These are phyloP conservation scores for Sphaeramia orbicularis DNA, from an alignment of 2,797 vertebrate species.

Conservation along the genomic window DNA sequence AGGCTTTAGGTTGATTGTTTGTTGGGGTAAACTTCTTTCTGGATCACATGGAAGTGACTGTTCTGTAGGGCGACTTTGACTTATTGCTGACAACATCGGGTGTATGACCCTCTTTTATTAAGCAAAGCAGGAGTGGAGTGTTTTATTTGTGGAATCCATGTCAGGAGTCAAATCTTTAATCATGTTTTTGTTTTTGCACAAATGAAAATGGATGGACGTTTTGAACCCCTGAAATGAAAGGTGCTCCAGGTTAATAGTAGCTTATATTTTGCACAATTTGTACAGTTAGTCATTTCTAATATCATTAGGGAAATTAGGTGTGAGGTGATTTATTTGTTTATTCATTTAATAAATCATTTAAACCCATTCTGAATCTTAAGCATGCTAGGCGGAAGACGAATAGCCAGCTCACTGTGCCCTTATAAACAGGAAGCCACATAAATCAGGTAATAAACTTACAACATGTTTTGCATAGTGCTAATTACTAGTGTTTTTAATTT, in stretches of 20 bases:
- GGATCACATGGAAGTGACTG: constrained; percentile 50
- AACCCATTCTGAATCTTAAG: constrained; percentile 85
- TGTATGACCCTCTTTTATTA: constrained; percentile 74
- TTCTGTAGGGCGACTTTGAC: constrained; percentile 56
- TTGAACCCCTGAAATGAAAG: constrained; percentile 83
- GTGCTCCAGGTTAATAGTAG: constrained; percentile 85
- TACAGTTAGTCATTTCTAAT: constrained; percentile 88
- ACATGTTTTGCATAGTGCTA: constrained; percentile 88
- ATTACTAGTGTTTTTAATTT: constrained; percentile 89
- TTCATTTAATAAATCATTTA: constrained; percentile 89
- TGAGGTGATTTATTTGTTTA: constrained; percentile 88
- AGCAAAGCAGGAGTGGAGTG: constrained; percentile 65
- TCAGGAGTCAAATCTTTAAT: constrained; percentile 85
- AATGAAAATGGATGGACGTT: constrained; percentile 85
- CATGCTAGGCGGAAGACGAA: constrained; percentile 79
- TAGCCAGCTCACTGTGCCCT: constrained; percentile 79
- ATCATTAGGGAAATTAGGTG: constrained; percentile 89
- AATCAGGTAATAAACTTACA: constrained; percentile 88
- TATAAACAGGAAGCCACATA: constrained; percentile 86
- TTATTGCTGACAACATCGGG: constrained; percentile 60
- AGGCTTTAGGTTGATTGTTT: constrained; percentile 47
- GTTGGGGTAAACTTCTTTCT: constrained; percentile 60
- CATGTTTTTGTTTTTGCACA: constrained; percentile 84
- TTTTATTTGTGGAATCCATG: constrained; percentile 84
- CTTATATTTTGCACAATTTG: constrained; percentile 86